A percentile compares a stretch with the other conserved stretches of the same genome.
Evolutionary conservation across 2,888 invertebrate genomes (phyloP).

Genomic region (Ectobius pallidus): DNA sequence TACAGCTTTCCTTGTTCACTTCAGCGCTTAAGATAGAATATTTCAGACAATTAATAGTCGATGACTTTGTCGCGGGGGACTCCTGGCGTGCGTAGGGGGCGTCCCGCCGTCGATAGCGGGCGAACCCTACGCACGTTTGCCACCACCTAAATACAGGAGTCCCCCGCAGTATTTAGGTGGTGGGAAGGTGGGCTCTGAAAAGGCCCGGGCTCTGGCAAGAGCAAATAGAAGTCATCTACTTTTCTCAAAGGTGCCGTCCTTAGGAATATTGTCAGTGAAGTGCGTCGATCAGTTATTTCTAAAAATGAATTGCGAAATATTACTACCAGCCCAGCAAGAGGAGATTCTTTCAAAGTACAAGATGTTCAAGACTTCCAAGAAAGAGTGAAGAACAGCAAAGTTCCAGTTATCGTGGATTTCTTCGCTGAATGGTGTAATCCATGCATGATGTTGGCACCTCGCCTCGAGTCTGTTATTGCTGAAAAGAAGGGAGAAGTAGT

Average conservation of each 20-base stretch:
- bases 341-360: slow-evolving; percentile 81
- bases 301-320: not conserved
- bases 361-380: slow-evolving; percentile 90
- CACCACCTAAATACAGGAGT: too few relatives aligned
- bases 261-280: not conserved
- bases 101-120: too few relatives aligned
- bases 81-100: too few relatives aligned
- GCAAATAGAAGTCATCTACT: not conserved
- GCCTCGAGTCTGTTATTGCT: slow-evolving; percentile 85
- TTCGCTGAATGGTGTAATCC: slow-evolving; percentile 99
- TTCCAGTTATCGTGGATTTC: slow-evolving; percentile 93
- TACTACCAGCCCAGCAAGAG: not conserved
- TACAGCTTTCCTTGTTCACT: too few relatives aligned
- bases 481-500: slow-evolving; percentile 83
- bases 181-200: too few relatives aligned
- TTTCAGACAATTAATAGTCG: too few relatives aligned
- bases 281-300: not conserved
- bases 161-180: too few relatives aligned
- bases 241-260: not conserved
- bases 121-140: too few relatives aligned
- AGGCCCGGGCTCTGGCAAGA: too few relatives aligned
- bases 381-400: slow-evolving; percentile 85
- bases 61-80: too few relatives aligned
- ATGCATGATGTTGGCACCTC: slow-evolving; percentile 88
- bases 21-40: too few relatives aligned